Base-by-base conservation (phyloP, 2,888 invertebrate species). In the Lasioglossum calceatum region DNA sequence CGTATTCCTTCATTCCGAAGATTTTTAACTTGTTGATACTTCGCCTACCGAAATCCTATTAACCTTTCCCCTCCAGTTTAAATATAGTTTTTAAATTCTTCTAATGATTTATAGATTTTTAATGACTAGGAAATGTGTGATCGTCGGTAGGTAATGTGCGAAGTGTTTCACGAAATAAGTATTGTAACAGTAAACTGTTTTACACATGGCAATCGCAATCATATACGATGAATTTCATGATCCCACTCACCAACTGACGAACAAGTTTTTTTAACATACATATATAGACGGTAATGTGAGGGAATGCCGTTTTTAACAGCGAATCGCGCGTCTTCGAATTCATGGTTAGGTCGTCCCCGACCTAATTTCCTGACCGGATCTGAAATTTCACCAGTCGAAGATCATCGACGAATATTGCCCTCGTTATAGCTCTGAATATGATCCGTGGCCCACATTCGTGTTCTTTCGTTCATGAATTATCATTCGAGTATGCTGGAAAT, bases 181-280 rank as follows among this genome's bases (percentile, higher is more conserved):
- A 8, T 36, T 8, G 77, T 70, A 32, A 32, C 32, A 32, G 32
- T 32, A 77, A 47, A 14, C 47, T 47, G 16, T 47, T 47, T 47
- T 16, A 4, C 16, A 47, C 47, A 47, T 47, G 47, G 47, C 16
- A 47, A 47, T 47, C 47, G 47, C 16, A 47, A 47, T 47, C 14
- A 16, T 47, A 47, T 16, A 19, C 47, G 47, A 77, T 50, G 58
- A 67, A 73, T 80, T 72, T 78, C 80, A 75, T n/a, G 70, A 64
- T 61, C 64, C 32, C 67, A 36, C 79, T 71, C 14, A n/a, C 70
- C 87, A 83, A 71, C 70, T 83, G 83, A 32, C 78, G 61, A 67
- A 81, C 76, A 77, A 77, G 80, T 83, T 87, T 44, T 44, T 44
- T 44, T 44, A 12, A 42, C 42, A 12, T 3, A 44, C 12, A 12